Percentiles rank a stretch among this genome's conserved stretches.
Evolutionary conservation across 1,140 invertebrate genomes (phyloP).

Genomic region (Parasteatoda tepidariorum): DNA sequence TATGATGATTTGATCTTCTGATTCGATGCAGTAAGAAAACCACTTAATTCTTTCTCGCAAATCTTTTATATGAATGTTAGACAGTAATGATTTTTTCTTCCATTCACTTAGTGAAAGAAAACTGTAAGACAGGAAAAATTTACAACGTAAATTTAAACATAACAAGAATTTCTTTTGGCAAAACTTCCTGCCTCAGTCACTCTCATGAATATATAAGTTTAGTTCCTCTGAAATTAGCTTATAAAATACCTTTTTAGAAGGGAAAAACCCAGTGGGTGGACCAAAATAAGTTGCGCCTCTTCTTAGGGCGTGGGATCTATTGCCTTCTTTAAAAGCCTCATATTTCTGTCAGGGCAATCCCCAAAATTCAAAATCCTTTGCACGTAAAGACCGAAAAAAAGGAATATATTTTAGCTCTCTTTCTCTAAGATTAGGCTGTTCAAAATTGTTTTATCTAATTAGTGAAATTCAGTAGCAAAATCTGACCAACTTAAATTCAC

Average conservation of each 20-base stretch:
- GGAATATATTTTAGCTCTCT: not conserved
- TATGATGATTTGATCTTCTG: no score
- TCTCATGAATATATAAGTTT: not conserved
- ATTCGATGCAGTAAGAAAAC: no score
- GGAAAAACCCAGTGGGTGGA: not conserved
- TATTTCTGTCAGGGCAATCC: conserved; percentile 14
- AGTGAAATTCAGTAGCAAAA: not conserved
- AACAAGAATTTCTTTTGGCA: no score
- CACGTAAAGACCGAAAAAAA: not conserved
- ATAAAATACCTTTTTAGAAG: conserved; percentile 32
- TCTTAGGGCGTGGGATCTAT: not conserved
- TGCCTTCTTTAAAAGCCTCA: not conserved
- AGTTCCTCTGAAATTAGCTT: conserved; percentile 17
- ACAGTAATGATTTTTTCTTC: no score
- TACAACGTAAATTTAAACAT: no score
- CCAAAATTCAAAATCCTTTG: not conserved
- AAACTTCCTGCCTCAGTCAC: no score
- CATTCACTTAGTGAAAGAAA: no score
- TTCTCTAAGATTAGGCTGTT: not conserved
- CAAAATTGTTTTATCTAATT: not conserved
- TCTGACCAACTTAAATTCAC: not conserved
- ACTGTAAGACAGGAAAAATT: no score
- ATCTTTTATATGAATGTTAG: no score
- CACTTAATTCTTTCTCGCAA: no score
- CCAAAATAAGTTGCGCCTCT: not conserved